These are phyloP conservation scores for Pheosia tremula DNA, from an alignment of 2,888 invertebrate genomes.

Conservation along the genomic window DNA sequence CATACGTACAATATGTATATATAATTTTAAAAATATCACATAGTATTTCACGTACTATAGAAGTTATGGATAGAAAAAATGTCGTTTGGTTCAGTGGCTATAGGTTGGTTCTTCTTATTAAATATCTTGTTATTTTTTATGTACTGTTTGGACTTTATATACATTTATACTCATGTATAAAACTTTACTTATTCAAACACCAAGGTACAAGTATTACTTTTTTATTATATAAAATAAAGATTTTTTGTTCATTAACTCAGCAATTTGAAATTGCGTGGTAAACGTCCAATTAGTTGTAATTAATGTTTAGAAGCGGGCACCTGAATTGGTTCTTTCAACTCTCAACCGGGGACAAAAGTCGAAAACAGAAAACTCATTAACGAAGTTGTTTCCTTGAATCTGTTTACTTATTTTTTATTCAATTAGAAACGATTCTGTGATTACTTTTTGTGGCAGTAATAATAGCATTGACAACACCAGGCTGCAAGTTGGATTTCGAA, in stretches of 20 bases:
- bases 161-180: too few species aligned
- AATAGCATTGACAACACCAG: neutral
- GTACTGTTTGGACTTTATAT: too few species aligned
- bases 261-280: slow-evolving; percentile 19
- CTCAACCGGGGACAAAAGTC: slow-evolving; percentile 23
- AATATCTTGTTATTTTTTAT: too few species aligned
- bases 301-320: slow-evolving; percentile 31
- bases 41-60: too few species aligned
- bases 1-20: slow-evolving; percentile 9
- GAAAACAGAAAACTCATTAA: slow-evolving; percentile 46
- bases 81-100: too few species aligned
- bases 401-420: slow-evolving; percentile 16
- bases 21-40: neutral
- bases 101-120: too few species aligned
- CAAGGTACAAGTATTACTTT: neutral
- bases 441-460: neutral
- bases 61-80: too few species aligned
- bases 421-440: slow-evolving; percentile 6
- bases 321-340: slow-evolving; percentile 15
- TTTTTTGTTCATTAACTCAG: slow-evolving; percentile 5
- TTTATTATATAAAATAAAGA: neutral
- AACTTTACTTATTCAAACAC: neutral
- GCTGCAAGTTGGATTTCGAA: neutral
- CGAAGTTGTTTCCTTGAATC: slow-evolving; percentile 31
- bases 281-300: slow-evolving; percentile 46